phyloP scores from a whole-genome alignment of 2,797 vertebrate species.

The Spea hammondii region DNA sequence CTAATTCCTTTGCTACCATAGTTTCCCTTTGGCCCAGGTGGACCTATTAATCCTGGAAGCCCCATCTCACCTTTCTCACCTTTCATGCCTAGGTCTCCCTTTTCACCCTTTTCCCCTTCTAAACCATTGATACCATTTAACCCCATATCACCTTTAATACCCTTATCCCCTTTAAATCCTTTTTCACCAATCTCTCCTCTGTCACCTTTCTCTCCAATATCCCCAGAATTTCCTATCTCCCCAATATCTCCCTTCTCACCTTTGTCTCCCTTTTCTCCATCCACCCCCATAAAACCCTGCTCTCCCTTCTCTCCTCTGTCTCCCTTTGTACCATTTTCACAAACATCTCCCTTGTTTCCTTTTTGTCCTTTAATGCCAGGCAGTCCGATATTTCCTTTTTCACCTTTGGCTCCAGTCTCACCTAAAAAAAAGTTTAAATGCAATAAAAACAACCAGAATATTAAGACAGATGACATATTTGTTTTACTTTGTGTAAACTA shows the following conservation, averaged over 20 bases:
- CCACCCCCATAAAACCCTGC: constrained; percentile 70
- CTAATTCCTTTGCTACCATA: constrained; percentile 80
- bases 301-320: constrained; percentile 83
- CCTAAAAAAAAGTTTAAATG: constrained; percentile 66
- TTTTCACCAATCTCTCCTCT: constrained; percentile 81
- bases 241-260: constrained; percentile 85
- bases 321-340: constrained; percentile 84
- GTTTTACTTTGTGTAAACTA: not conserved
- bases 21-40: constrained; percentile 76
- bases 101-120: constrained; percentile 74
- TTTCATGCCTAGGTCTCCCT: constrained; percentile 77
- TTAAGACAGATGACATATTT: not conserved
- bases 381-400: constrained; percentile 77
- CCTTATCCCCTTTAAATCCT: constrained; percentile 80
- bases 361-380: constrained; percentile 78
- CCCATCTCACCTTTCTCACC: constrained; percentile 84
- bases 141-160: constrained; percentile 79
- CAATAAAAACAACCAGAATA: not conserved
- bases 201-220: constrained; percentile 76
- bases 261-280: constrained; percentile 71
- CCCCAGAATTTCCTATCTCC: constrained; percentile 80
- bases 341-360: constrained; percentile 81
- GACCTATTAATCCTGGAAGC: constrained; percentile 69
- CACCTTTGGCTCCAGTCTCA: constrained; percentile 83
- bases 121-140: constrained; percentile 73